Base-by-base conservation (phyloP, 2,113 vertebrate genomes). In the Neotoma lepida region DNA sequence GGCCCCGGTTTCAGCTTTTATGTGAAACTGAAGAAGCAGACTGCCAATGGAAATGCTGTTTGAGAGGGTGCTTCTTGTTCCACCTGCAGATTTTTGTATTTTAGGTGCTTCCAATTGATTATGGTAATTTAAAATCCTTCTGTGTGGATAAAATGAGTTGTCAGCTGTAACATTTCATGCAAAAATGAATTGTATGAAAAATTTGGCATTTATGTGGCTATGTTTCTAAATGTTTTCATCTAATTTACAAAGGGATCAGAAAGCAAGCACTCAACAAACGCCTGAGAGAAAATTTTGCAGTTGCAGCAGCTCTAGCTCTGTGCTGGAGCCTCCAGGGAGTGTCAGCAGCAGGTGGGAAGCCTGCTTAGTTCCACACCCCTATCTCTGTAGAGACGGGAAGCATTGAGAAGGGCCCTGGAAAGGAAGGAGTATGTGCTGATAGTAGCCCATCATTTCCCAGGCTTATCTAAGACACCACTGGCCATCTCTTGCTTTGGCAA, bases 221-320 rank as follows among this genome's bases (percentile, higher is more conserved):
- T 88, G 64, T 91, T 88, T 94, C 90, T 70, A 74, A 86, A 74
- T 4, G 8, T 93, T 92, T 78, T 77, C 41, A 18, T 90, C 76
- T 73, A 44, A 87, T 54, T 92, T 86, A 58, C 73, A 92, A 33
- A 77, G 41, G 90, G 35, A n/a, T 88, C 7, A 41, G 46, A 84
- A 61, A 68, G 89, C 18, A 35, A 81, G 44, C 61, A 95, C 81
- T 44, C 28, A 63, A 7, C 18, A 24, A 64, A 26, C 30, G 70
- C 49, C n/a, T 64, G 18, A 49, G 56, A 86, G 63, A 35, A 44
- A 58, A 24, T 20, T 41, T 44, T 56, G 54, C 35, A 13, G 14
- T 61, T 58, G 13, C 1, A 26, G 86, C 18, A 73, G 73, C 39
- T 51, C 54, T 20, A 20, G 10, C 46, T 89, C 14, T 2, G 18